phyloP scores from a whole-genome alignment of 2,888 invertebrate species.

The Dasypolia templi region DNA sequence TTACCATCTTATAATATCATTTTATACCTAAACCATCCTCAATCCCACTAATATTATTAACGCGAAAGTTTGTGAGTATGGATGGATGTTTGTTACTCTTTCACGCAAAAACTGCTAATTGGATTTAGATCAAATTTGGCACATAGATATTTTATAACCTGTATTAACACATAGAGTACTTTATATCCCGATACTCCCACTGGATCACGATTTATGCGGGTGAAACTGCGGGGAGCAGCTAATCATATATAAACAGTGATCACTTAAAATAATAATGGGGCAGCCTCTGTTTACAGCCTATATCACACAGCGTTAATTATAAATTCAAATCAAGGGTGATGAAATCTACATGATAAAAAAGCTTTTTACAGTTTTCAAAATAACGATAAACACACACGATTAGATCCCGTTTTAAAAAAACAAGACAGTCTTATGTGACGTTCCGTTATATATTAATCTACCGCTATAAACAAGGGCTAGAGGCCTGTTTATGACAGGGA shows the following conservation, averaged over 20 bases:
- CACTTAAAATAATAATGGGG: constrained; percentile 24
- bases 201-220: too few species aligned
- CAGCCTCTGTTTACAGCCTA: neutral
- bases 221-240: too few species aligned
- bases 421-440: neutral
- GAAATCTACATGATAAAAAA: constrained; percentile 1
- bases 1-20: neutral
- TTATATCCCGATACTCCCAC: too few species aligned
- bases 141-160: too few species aligned
- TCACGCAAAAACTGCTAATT: too few species aligned
- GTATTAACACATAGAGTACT: too few species aligned
- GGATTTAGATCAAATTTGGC: too few species aligned
- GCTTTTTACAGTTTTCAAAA: neutral
- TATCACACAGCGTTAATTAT: constrained; percentile 8
- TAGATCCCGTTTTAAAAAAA: neutral
- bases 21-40: constrained; percentile 23
- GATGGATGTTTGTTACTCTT: too few species aligned
- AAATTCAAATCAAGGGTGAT: constrained; percentile 18
- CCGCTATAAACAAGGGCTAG: constrained; percentile 12
- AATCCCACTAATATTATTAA: too few species aligned
- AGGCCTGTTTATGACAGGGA: neutral
- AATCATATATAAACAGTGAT: constrained; percentile 7
- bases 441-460: constrained; percentile 5
- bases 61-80: too few species aligned
- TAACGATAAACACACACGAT: neutral